Conservation (phyloP, 2,888 invertebrate species). For the Thelaira solivaga region DNA sequence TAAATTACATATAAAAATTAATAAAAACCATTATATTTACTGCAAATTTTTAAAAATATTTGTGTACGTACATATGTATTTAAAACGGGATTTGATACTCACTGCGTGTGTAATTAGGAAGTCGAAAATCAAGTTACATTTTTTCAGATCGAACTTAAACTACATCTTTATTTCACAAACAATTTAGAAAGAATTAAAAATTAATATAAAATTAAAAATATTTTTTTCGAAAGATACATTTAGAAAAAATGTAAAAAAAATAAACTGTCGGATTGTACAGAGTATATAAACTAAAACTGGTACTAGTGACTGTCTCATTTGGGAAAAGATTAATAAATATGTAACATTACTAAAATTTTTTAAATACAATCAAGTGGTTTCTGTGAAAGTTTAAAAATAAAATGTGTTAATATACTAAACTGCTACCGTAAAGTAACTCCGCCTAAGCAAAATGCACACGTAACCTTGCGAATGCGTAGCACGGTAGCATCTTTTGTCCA, state of each 20-base stretch:
- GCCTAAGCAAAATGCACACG: conserved; percentile 67
- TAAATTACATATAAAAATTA: too few relatives aligned
- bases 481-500: conserved; percentile 73
- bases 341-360: background rate
- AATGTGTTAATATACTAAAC: conserved; percentile 18
- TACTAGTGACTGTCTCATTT: too few relatives aligned
- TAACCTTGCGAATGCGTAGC: conserved; percentile 77
- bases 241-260: too few relatives aligned
- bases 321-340: background rate
- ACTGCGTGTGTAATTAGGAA: background rate
- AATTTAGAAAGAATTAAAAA: too few relatives aligned
- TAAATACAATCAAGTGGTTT: background rate
- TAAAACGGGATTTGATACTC: background rate
- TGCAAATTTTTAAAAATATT: too few relatives aligned
- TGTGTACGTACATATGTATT: too few relatives aligned
- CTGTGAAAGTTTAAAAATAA: background rate
- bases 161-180: background rate
- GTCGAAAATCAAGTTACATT: background rate
- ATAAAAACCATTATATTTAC: too few relatives aligned
- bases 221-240: too few relatives aligned
- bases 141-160: background rate
- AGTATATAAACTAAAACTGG: too few relatives aligned
- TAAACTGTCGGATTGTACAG: too few relatives aligned
- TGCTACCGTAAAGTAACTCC: conserved; percentile 54
- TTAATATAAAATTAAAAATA: too few relatives aligned